Percentiles rank a stretch among this genome's conserved stretches.
These are phyloP conservation scores for Drosophila prosaltans DNA, from an alignment of 1,140 invertebrate genomes.

Conservation along the genomic window DNA sequence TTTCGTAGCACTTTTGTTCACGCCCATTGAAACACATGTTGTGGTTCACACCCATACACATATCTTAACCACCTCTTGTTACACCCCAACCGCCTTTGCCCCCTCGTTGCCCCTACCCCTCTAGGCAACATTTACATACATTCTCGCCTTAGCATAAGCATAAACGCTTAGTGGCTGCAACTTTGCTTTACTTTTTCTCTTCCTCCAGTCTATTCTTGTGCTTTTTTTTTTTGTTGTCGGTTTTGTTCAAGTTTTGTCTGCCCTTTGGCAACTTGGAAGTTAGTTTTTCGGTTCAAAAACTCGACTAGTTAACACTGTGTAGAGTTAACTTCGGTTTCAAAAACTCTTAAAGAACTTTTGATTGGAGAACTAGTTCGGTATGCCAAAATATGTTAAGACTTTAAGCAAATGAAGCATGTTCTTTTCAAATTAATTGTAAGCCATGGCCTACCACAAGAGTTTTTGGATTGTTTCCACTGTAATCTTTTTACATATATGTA, in stretches of 20 bases:
- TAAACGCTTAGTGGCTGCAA: conserved; percentile 60
- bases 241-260: conserved; percentile 16
- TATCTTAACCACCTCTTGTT: conserved; percentile 23
- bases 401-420: conserved; percentile 5
- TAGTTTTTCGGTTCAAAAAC: conserved; percentile 10
- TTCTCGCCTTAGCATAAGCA: conserved; percentile 53
- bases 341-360: background rate
- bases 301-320: conserved; percentile 24
- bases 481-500: background rate
- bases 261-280: conserved; percentile 9
- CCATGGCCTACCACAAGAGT: background rate
- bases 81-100: conserved; percentile 21
- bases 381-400: conserved; percentile 5
- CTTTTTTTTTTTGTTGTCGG: conserved; percentile 43
- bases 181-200: conserved; percentile 56
- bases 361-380: conserved; percentile 5
- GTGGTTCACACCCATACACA: conserved; percentile 69
- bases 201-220: conserved; percentile 22
- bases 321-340: background rate
- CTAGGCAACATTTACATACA: conserved; percentile 64
- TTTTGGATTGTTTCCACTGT: background rate
- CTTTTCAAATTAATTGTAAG: background rate
- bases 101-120: conserved; percentile 19
- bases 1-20: conserved; percentile 79
- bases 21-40: conserved; percentile 76